Evolutionary conservation across 53 echinoderm and acorn worm genomes (phyloP).

Genomic region (Patiria pectinifera): DNA sequence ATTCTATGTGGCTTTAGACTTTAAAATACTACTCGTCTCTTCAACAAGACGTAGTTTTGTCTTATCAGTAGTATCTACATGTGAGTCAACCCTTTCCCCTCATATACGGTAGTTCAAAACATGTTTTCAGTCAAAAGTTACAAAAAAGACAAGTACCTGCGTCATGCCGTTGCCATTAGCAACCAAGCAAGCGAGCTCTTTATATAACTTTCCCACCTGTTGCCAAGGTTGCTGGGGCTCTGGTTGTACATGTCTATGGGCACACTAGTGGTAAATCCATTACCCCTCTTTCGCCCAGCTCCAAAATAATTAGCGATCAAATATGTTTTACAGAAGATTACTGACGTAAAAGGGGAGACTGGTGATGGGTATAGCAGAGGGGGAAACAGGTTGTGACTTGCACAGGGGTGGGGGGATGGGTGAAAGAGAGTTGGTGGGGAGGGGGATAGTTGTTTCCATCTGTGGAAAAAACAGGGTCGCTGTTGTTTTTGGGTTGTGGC

Average conservation of each 20-base stretch:
- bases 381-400: constrained; percentile 39
- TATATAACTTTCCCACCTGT: constrained; percentile 16
- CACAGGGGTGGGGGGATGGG: neutral
- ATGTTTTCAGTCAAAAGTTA: neutral
- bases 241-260: neutral
- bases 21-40: no score
- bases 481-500: no score
- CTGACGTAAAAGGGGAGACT: constrained; percentile 8
- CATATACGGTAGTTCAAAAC: neutral
- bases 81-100: constrained; percentile 1
- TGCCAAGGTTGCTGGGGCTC: constrained; percentile 33
- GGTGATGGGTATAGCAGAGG: constrained; percentile 22
- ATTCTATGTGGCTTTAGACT: no score
- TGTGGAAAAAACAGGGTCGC: no score
- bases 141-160: neutral
- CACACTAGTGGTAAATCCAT: constrained; percentile 33
- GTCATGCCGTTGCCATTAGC: constrained; percentile 42
- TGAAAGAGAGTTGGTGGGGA: no score
- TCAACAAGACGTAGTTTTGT: neutral
- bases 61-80: neutral
- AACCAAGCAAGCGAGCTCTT: constrained; percentile 10
- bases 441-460: no score
- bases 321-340: constrained; percentile 48
- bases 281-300: constrained; percentile 13
- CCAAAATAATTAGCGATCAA: constrained; percentile 44